Conservation (phyloP, 2,113 vertebrate species). For the Ondatra zibethicus region DNA sequence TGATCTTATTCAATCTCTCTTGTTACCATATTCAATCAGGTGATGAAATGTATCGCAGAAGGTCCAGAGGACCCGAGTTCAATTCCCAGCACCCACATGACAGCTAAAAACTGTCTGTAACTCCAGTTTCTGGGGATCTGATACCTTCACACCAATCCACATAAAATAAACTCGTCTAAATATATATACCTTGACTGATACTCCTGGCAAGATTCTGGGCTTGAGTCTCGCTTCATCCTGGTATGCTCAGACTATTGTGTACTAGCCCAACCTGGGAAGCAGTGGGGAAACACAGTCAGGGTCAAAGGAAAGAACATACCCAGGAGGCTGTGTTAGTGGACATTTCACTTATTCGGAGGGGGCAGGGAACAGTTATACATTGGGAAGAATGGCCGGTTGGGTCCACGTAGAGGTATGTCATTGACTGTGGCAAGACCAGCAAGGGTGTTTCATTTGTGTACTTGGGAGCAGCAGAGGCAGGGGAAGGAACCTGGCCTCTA, state of each 20-base stretch:
- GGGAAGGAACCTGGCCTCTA: not conserved
- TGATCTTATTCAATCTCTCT: slow-evolving; percentile 96
- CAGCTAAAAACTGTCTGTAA: too few relatives aligned
- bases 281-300: not conserved
- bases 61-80: too few relatives aligned
- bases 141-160: too few relatives aligned
- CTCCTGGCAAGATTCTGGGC: not conserved
- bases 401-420: not conserved
- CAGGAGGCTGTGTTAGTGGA: not conserved
- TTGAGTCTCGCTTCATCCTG: not conserved
- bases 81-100: too few relatives aligned
- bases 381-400: not conserved
- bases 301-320: not conserved
- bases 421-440: not conserved
- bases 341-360: not conserved
- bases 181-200: not conserved
- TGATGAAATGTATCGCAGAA: slow-evolving; percentile 57
- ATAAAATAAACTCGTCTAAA: too few relatives aligned
- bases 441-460: not conserved
- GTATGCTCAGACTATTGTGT: not conserved
- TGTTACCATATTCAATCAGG: slow-evolving; percentile 97
- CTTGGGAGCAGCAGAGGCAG: not conserved
- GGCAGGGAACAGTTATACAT: not conserved
- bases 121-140: too few relatives aligned
- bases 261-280: not conserved